These are phyloP conservation scores for Criorhina ranunculi DNA, from an alignment of 2,888 invertebrate genomes.

Conservation along the genomic window DNA sequence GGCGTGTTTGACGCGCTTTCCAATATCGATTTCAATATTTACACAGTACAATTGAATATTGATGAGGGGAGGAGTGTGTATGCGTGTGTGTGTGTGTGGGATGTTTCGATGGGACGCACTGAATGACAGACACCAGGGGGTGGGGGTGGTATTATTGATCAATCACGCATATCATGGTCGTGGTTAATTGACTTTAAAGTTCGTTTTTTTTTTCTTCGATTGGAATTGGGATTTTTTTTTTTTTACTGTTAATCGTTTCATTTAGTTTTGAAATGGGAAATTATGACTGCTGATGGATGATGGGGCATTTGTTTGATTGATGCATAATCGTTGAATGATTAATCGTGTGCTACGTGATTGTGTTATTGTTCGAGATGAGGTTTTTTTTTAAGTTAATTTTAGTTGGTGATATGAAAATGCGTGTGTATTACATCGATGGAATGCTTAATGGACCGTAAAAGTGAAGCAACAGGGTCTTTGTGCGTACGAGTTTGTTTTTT, in stretches of 20 bases:
- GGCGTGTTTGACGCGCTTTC: constrained; percentile 62
- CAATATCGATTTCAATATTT: constrained; percentile 63
- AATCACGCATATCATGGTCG: constrained; percentile 71
- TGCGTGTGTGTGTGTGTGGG: constrained; percentile 41
- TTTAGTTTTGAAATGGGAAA: constrained; percentile 63
- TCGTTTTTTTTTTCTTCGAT: constrained; percentile 5
- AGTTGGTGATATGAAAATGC: constrained; percentile 29
- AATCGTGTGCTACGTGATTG: constrained; percentile 63
- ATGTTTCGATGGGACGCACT: constrained; percentile 7
- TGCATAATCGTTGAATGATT: constrained; percentile 70
- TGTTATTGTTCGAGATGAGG: constrained; percentile 54
- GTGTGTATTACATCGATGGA: constrained; percentile 8
- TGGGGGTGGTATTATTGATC: constrained; percentile 60
- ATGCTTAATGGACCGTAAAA: constrained; percentile 31
- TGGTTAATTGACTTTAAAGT: constrained; percentile 69
- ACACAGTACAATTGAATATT: constrained; percentile 46
- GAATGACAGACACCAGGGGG: background rate
- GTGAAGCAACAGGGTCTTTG: constrained; percentile 25
- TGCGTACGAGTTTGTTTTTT: background rate
- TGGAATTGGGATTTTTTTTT: constrained; percentile 3
- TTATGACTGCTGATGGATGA: constrained; percentile 72
- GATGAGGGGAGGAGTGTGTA: constrained; percentile 38
- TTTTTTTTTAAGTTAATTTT: constrained; percentile 7
- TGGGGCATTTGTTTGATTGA: constrained; percentile 72
- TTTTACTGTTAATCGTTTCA: constrained; percentile 62